Percentiles rank a stretch among this genome's conserved stretches.
These are phyloP conservation scores for Gymnocephalus cernua DNA, from an alignment of 2,113 vertebrate species.

Conservation along the genomic window DNA sequence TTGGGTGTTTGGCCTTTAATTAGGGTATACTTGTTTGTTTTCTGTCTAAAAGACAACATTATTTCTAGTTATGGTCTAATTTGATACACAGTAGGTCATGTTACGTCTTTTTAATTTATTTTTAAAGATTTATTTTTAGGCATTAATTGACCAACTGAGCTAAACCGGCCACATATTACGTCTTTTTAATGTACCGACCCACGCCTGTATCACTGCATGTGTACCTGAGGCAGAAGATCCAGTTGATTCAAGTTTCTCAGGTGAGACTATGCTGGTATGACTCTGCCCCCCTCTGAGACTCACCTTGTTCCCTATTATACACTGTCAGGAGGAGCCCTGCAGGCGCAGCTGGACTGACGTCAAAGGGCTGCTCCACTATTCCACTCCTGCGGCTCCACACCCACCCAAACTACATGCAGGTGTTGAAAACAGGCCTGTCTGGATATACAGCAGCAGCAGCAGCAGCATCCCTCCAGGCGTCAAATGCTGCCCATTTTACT, in stretches of 20 bases:
- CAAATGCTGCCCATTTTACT: neutral
- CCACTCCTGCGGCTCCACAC: constrained; percentile 19
- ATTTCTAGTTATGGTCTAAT: too few relatives aligned
- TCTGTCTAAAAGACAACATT: too few relatives aligned
- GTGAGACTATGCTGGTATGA: neutral
- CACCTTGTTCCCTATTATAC: neutral
- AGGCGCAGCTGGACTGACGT: constrained; percentile 26
- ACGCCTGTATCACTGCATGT: neutral
- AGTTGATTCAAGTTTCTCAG: neutral
- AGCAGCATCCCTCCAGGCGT: constrained; percentile 8
- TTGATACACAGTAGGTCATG: too few relatives aligned
- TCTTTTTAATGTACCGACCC: too few relatives aligned
- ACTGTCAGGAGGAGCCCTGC: neutral
- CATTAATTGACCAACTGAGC: too few relatives aligned
- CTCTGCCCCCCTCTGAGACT: neutral
- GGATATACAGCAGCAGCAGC: neutral
- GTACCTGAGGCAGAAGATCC: neutral
- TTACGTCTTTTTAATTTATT: too few relatives aligned
- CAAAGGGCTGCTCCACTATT: neutral
- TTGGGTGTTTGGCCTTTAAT: too few relatives aligned
- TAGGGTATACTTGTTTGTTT: too few relatives aligned
- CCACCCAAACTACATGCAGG: constrained; percentile 9
- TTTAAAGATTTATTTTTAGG: too few relatives aligned
- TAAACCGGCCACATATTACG: too few relatives aligned
- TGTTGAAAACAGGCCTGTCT: constrained; percentile 32